phyloP scores from a whole-genome alignment of 2,888 invertebrate genomes.

The Pterobdella sp. region DNA sequence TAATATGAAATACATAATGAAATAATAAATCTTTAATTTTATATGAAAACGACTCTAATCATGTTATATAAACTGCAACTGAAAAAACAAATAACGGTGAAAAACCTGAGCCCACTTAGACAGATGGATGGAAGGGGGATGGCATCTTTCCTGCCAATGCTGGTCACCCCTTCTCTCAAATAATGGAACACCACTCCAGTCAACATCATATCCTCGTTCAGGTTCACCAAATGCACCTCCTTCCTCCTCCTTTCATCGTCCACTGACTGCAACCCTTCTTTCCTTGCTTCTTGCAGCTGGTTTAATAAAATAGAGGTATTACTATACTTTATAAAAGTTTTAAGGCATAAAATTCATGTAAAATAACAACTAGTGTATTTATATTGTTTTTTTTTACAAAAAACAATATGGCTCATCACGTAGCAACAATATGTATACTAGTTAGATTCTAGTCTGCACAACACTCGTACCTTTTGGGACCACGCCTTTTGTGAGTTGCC shows the following conservation, averaged over 20 bases:
- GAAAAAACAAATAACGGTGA: not conserved
- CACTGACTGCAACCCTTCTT: slow-evolving; percentile 17
- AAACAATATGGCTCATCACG: too few species aligned
- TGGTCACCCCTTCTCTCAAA: slow-evolving; percentile 43
- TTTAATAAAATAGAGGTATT: too few species aligned
- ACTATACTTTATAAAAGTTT: too few species aligned
- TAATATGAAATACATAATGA: not conserved
- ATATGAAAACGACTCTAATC: too few species aligned
- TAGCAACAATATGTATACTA: too few species aligned
- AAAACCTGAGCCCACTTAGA: slow-evolving; percentile 48
- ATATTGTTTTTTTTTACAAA: not conserved
- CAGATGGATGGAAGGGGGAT: slow-evolving; percentile 44
- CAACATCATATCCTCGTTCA: slow-evolving; percentile 52
- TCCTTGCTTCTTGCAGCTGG: slow-evolving; percentile 28
- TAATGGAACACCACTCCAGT: slow-evolving; percentile 48
- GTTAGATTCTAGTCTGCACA: not conserved
- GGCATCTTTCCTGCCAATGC: slow-evolving; percentile 49
- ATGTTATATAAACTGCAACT: not conserved
- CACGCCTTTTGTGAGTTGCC: slow-evolving; percentile 41
- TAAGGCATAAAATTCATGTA: not conserved
- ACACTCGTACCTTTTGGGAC: slow-evolving; percentile 46
- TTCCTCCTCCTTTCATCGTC: slow-evolving; percentile 36
- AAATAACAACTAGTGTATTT: not conserved
- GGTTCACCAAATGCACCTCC: slow-evolving; percentile 47
- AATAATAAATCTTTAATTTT: too few species aligned